These are phyloP conservation scores for Campoplex nolae DNA, from an alignment of 2,888 invertebrate species.

Conservation along the genomic window DNA sequence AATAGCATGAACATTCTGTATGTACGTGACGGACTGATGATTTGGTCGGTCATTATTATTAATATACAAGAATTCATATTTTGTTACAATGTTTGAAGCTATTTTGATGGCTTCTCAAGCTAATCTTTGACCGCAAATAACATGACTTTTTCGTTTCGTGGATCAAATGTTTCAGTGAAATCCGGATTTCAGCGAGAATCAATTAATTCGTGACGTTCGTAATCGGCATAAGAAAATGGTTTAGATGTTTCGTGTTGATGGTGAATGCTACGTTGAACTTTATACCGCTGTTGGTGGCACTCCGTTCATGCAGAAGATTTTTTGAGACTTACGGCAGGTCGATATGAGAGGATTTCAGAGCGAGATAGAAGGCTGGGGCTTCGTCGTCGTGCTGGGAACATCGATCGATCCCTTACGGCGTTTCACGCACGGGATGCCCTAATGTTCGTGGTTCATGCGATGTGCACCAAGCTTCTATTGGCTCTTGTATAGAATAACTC, in stretches of 20 bases:
- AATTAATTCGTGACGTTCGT: conserved; percentile 62
- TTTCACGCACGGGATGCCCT: conserved; percentile 70
- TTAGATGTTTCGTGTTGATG: conserved; percentile 65
- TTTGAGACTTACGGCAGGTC: conserved; percentile 51
- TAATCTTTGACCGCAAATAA: background rate
- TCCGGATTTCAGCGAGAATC: background rate
- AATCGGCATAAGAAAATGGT: conserved; percentile 25
- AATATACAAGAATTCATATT: background rate
- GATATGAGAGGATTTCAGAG: conserved; percentile 50
- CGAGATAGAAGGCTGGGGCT: conserved; percentile 46
- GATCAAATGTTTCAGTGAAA: background rate
- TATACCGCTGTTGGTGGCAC: conserved; percentile 37
- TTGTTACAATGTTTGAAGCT: background rate
- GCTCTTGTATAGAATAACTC: conserved; percentile 49
- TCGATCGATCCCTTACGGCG: conserved; percentile 69
- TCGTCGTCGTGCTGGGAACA: conserved; percentile 44
- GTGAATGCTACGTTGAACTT: conserved; percentile 26
- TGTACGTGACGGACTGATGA: background rate
- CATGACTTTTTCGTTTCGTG: background rate
- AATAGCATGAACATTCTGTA: background rate
- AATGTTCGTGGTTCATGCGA: conserved; percentile 73
- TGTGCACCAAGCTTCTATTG: conserved; percentile 62
- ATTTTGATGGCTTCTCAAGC: background rate
- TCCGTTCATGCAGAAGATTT: conserved; percentile 34
- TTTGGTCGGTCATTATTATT: background rate